These are phyloP conservation scores for Chloromyia formosa DNA, from an alignment of 2,888 invertebrate species.

Conservation along the genomic window DNA sequence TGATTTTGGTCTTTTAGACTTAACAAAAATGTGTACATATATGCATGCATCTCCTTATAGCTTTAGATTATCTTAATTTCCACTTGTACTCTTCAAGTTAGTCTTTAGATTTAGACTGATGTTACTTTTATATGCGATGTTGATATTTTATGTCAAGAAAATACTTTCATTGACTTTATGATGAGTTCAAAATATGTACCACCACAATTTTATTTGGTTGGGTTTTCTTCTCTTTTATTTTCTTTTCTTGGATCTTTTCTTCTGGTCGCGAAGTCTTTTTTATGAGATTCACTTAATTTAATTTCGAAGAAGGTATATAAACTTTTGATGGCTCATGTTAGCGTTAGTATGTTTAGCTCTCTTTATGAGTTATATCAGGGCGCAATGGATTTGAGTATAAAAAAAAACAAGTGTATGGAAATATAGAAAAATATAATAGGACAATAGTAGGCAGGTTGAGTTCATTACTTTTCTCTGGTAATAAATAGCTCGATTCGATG, in stretches of 20 bases:
- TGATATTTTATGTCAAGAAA: conserved; percentile 34
- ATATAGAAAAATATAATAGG: too few species aligned
- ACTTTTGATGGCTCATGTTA: conserved; percentile 23
- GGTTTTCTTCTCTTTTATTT: background rate
- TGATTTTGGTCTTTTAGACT: conserved; percentile 15
- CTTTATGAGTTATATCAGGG: too few species aligned
- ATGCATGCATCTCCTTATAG: background rate
- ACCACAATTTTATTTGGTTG: conserved; percentile 20
- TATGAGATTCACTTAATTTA: conserved; percentile 30
- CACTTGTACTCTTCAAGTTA: background rate
- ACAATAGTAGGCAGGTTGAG: too few species aligned
- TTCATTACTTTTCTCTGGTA: too few species aligned
- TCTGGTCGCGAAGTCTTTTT: background rate
- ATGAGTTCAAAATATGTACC: conserved; percentile 31
- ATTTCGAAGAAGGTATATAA: conserved; percentile 38
- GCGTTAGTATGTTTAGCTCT: too few species aligned
- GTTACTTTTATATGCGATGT: background rate
- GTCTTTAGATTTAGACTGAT: too few species aligned
- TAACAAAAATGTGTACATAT: background rate
- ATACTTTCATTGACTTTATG: conserved; percentile 34
- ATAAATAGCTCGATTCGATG: too few species aligned
- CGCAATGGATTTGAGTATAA: background rate
- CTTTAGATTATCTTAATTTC: conserved; percentile 18
- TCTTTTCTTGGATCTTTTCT: background rate
- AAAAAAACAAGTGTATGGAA: too few species aligned